Evolutionary conservation across 1,140 invertebrate species (phyloP).

Genomic region (Zeugodacus cucurbitae): DNA sequence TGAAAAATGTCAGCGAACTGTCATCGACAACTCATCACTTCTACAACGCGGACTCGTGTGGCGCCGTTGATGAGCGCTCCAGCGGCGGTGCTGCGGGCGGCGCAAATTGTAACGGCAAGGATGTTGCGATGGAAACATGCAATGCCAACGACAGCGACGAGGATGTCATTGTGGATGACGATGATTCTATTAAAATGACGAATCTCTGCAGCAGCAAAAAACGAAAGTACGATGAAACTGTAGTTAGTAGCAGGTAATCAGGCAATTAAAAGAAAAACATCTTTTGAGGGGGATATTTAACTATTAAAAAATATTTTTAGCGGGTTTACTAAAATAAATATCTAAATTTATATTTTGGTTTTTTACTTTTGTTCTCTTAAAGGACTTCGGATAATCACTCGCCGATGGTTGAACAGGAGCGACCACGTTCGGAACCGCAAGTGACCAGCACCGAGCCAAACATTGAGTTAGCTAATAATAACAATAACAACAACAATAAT

Average conservation of each 20-base stretch:
- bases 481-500: conserved; percentile 58
- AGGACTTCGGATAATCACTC: conserved; percentile 59
- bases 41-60: conserved; percentile 64
- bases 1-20: conserved; percentile 64
- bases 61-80: conserved; percentile 49
- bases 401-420: conserved; percentile 60
- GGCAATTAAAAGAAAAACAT: not conserved
- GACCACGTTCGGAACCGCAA: conserved; percentile 62
- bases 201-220: conserved; percentile 44
- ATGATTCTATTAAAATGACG: conserved; percentile 59
- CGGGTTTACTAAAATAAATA: not conserved
- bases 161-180: conserved; percentile 64
- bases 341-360: not conserved
- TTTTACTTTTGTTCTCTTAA: not conserved
- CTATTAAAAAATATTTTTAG: not conserved
- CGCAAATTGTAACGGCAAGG: conserved; percentile 50
- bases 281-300: not conserved
- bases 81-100: conserved; percentile 45
- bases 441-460: conserved; percentile 61
- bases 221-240: conserved; percentile 57
- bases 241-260: conserved; percentile 60
- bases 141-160: conserved; percentile 63
- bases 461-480: conserved; percentile 56
- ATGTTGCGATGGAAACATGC: conserved; percentile 60
- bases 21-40: conserved; percentile 65